These are phyloP conservation scores for Chaetophractus vellerosus DNA, from an alignment of 2,797 vertebrate genomes.

Conservation along the genomic window DNA sequence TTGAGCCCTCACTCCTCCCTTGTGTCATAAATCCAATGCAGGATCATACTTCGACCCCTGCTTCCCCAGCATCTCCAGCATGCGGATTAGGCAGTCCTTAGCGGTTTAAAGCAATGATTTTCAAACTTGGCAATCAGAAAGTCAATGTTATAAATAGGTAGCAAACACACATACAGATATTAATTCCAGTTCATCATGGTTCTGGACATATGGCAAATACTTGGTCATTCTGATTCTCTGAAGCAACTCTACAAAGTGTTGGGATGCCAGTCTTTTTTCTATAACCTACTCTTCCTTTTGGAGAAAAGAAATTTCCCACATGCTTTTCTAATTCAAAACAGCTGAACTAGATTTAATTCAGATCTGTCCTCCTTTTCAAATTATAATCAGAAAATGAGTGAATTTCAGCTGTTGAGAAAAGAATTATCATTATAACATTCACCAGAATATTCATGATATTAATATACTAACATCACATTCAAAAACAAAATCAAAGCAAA, in stretches of 20 bases:
- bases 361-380: slow-evolving; percentile 79
- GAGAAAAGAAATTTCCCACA: slow-evolving; percentile 77
- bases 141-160: slow-evolving; percentile 52
- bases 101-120: slow-evolving; percentile 40
- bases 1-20: background rate
- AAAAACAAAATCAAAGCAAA: slow-evolving; percentile 77
- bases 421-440: slow-evolving; percentile 79
- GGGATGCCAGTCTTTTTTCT: slow-evolving; percentile 50
- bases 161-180: background rate
- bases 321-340: slow-evolving; percentile 81
- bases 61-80: background rate
- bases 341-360: slow-evolving; percentile 83
- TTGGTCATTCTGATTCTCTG: slow-evolving; percentile 27
- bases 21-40: slow-evolving; percentile 36
- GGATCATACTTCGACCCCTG: background rate
- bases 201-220: slow-evolving; percentile 39
- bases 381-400: slow-evolving; percentile 82
- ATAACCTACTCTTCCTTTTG: slow-evolving; percentile 68
- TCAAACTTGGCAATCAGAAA: slow-evolving; percentile 57
- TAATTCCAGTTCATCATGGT: slow-evolving; percentile 26
- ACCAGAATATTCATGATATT: slow-evolving; percentile 82
- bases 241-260: slow-evolving; percentile 21
- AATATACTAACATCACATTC: slow-evolving; percentile 77
- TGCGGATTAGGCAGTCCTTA: background rate
- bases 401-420: slow-evolving; percentile 80